Conservation (phyloP, 2,113 vertebrate species). For the Emberiza fucata region DNA sequence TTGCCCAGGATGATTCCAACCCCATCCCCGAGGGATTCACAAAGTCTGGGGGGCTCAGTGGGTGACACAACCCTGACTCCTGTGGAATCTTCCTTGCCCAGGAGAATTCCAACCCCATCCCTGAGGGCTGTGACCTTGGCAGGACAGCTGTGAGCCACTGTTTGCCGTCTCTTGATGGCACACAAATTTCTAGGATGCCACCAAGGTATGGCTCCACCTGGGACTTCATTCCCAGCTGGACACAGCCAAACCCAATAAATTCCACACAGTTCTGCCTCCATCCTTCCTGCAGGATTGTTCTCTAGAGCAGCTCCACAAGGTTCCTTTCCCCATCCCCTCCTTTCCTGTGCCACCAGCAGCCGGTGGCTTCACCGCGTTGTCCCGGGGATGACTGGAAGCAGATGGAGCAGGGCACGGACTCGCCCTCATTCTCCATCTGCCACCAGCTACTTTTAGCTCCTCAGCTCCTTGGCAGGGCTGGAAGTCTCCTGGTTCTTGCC, state of each 20-base stretch:
- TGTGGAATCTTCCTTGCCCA: too few relatives aligned
- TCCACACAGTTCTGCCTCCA: neutral
- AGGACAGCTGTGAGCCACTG: neutral
- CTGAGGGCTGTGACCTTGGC: accelerated
- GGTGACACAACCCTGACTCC: too few relatives aligned
- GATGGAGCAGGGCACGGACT: conserved; percentile 6
- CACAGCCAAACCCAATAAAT: accelerated
- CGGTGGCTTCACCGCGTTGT: neutral
- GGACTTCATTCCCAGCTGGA: neutral
- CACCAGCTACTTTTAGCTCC: conserved; percentile 22
- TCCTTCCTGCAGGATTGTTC: neutral
- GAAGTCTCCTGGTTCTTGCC: neutral
- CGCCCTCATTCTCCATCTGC: conserved; percentile 40
- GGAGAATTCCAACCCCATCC: too few relatives aligned
- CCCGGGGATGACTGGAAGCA: conserved; percentile 2
- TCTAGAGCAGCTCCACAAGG: neutral
- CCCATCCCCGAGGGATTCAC: neutral
- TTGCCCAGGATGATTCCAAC: too few relatives aligned
- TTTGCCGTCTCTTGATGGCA: neutral
- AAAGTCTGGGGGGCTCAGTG: too few relatives aligned
- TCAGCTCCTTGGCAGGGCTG: neutral
- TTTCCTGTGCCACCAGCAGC: neutral
- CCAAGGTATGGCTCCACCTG: neutral
- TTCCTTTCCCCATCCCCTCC: neutral
- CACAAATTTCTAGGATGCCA: neutral